phyloP scores from a whole-genome alignment of 2,888 invertebrate genomes.

The Cerceris ruficornis region DNA sequence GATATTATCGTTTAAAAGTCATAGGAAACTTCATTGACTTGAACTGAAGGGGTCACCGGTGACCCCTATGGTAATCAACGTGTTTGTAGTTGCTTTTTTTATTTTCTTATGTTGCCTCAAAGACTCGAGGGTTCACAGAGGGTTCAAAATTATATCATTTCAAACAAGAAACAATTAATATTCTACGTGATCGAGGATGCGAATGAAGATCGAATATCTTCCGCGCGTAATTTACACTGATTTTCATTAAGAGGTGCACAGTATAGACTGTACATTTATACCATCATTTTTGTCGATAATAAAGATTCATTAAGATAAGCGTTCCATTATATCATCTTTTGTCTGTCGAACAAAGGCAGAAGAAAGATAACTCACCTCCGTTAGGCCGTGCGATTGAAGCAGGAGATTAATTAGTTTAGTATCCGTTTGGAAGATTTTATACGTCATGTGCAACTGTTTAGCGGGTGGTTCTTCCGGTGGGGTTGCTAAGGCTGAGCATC shows the following conservation, averaged over 20 bases:
- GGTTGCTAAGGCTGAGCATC: slow-evolving; percentile 79
- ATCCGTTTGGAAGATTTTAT: slow-evolving; percentile 91
- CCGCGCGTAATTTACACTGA: slow-evolving; percentile 14
- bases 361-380: slow-evolving; percentile 83
- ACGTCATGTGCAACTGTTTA: slow-evolving; percentile 87
- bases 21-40: too few relatives aligned
- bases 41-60: too few relatives aligned
- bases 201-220: slow-evolving; percentile 10
- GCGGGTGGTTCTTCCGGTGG: slow-evolving; percentile 80
- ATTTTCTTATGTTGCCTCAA: too few relatives aligned
- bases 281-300: slow-evolving; percentile 8
- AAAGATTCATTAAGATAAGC: slow-evolving; percentile 25
- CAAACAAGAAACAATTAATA: neutral
- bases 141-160: too few relatives aligned
- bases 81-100: too few relatives aligned
- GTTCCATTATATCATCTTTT: neutral
- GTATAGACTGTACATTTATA: slow-evolving; percentile 20
- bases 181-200: neutral
- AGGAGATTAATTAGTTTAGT: slow-evolving; percentile 90
- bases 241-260: slow-evolving; percentile 17
- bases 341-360: too few relatives aligned
- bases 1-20: too few relatives aligned
- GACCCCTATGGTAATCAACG: too few relatives aligned
- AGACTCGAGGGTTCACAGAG: too few relatives aligned
- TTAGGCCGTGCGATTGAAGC: slow-evolving; percentile 90